Conservation (phyloP, 2,888 invertebrate species). For the Nomada fabriciana region DNA sequence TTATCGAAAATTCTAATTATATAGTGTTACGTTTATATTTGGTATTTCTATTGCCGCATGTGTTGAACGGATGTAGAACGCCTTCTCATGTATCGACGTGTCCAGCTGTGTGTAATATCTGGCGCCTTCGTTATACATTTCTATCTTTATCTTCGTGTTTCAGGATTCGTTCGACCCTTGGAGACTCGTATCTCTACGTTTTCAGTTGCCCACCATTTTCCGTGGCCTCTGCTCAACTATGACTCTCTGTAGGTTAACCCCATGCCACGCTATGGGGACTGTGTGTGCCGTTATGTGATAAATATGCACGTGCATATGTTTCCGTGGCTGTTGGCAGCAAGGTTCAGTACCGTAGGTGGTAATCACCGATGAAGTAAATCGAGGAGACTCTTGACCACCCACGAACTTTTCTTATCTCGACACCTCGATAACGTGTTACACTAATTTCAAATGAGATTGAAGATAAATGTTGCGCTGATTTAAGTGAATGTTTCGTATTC, state of each 20-base stretch:
- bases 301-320: constrained; percentile 40
- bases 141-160: background rate
- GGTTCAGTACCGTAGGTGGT: constrained; percentile 47
- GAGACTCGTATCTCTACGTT: constrained; percentile 1
- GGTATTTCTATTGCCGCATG: background rate
- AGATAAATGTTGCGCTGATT: constrained; percentile 1
- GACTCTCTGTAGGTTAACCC: constrained; percentile 32
- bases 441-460: background rate
- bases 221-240: constrained; percentile 3
- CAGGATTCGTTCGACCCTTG: background rate
- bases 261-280: constrained; percentile 39
- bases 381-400: constrained; percentile 43
- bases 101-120: constrained; percentile 1
- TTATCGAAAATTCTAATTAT: too few species aligned
- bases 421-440: background rate
- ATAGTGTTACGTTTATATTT: too few species aligned
- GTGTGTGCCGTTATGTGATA: constrained; percentile 46
- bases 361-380: constrained; percentile 51
- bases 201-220: constrained; percentile 8
- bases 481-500: background rate
- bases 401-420: constrained; percentile 15
- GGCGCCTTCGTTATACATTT: constrained; percentile 10
- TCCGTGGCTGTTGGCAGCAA: constrained; percentile 35
- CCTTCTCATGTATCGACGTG: background rate
- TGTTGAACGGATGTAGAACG: background rate